Evolutionary conservation across 2,888 invertebrate species (phyloP).

Genomic region (Hemaris fuciformis): DNA sequence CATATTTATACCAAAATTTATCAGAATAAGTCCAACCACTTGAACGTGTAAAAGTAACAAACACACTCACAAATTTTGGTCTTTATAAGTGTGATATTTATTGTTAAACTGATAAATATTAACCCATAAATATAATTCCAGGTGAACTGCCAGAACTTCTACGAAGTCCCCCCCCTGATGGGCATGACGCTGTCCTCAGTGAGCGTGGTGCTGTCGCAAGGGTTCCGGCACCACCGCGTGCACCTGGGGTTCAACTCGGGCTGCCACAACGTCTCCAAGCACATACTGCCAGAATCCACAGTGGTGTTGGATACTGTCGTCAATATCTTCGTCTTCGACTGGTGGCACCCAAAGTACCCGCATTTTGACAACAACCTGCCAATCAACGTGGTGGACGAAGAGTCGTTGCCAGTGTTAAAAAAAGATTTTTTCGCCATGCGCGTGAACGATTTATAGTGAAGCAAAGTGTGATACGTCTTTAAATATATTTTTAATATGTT

Average conservation of each 20-base stretch:
- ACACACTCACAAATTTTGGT: too few species aligned
- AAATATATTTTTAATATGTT: constrained; percentile 23
- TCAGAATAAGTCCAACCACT: too few species aligned
- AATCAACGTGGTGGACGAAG: constrained; percentile 44
- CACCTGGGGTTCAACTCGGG: constrained; percentile 76
- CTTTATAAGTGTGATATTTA: too few species aligned
- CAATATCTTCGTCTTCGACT: constrained; percentile 50
- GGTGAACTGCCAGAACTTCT: constrained; percentile 80
- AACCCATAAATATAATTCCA: constrained; percentile 42
- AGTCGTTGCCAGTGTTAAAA: constrained; percentile 51
- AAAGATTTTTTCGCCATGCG: constrained; percentile 49
- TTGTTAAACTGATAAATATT: too few species aligned
- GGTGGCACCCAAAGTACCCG: constrained; percentile 56
- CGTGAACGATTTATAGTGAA: constrained; percentile 28
- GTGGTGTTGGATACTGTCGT: constrained; percentile 59
- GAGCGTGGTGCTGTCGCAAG: constrained; percentile 76
- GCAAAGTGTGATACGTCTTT: constrained; percentile 27
- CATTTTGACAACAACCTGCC: constrained; percentile 51
- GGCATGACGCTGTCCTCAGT: constrained; percentile 82
- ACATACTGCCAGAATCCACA: constrained; percentile 54
- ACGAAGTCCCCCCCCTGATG: constrained; percentile 80
- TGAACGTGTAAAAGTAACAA: too few species aligned
- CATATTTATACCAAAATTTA: too few species aligned
- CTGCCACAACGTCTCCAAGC: constrained; percentile 44
- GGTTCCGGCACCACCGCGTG: constrained; percentile 77